phyloP scores from a whole-genome alignment of 2,888 invertebrate genomes.

The Thecocarcelia acutangulata region DNA sequence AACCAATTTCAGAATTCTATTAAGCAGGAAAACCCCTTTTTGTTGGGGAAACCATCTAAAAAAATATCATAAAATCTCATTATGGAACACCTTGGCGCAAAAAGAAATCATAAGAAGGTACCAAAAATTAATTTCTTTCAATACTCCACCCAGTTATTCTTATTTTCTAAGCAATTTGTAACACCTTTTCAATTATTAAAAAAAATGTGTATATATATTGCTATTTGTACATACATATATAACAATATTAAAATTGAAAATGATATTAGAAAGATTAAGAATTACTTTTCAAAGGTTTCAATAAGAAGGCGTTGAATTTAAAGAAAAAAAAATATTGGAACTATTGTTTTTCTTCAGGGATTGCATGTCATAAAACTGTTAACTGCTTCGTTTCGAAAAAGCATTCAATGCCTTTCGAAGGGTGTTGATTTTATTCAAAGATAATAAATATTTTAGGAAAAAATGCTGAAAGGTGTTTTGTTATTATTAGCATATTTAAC shows the following conservation, averaged over 20 bases:
- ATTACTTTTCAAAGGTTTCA: conserved; percentile 65
- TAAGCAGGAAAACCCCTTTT: conserved; percentile 18
- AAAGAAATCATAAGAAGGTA: background rate
- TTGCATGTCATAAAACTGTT: conserved; percentile 72
- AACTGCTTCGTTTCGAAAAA: conserved; percentile 64
- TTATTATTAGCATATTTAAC: conserved; percentile 52
- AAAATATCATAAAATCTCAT: conserved; percentile 9
- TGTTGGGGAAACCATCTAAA: background rate
- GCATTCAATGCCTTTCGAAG: conserved; percentile 31
- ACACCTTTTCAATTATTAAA: conserved; percentile 60
- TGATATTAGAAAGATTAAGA: conserved; percentile 48
- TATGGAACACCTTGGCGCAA: conserved; percentile 39
- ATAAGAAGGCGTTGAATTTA: conserved; percentile 67
- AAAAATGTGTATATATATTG: background rate
- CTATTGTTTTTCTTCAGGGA: conserved; percentile 69
- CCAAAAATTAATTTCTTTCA: conserved; percentile 13
- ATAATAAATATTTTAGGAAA: conserved; percentile 16
- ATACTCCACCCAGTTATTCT: conserved; percentile 28
- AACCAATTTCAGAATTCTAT: conserved; percentile 12
- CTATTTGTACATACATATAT: background rate
- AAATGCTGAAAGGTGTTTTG: conserved; percentile 38
- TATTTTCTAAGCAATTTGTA: conserved; percentile 14
- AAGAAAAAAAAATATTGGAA: conserved; percentile 69
- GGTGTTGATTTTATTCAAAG: conserved; percentile 27
- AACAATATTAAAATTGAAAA: conserved; percentile 25